These are phyloP conservation scores for Prionailurus viverrinus DNA, from an alignment of 2,113 vertebrate species.

Conservation along the genomic window DNA sequence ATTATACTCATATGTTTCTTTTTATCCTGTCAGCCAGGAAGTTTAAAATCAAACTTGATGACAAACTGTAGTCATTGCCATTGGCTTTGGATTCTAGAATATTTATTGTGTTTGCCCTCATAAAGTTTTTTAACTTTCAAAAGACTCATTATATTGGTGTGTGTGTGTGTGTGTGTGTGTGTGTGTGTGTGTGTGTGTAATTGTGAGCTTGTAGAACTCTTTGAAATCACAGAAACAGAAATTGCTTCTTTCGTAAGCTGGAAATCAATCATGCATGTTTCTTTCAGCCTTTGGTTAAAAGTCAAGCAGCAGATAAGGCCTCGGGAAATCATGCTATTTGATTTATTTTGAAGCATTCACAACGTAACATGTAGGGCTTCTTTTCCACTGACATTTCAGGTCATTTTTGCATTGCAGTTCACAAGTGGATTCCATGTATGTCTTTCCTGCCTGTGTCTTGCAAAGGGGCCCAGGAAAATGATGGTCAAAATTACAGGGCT, in stretches of 20 bases:
- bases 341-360: neutral
- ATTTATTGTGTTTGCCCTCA: constrained; percentile 11
- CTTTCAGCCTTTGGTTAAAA: neutral
- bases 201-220: neutral
- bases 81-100: neutral
- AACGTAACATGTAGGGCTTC: neutral
- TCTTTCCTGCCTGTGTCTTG: neutral
- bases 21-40: neutral
- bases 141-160: neutral
- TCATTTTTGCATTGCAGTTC: neutral
- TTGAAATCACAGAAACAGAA: neutral
- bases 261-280: neutral
- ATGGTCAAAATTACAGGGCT: neutral
- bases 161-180: neutral
- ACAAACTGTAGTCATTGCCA: neutral
- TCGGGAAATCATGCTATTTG: neutral
- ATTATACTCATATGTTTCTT: neutral
- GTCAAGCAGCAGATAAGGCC: neutral
- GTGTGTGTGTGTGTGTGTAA: neutral
- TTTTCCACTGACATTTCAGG: neutral
- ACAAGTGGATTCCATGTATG: neutral
- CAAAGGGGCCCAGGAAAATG: neutral
- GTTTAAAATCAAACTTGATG: constrained; percentile 29
- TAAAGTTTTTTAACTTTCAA: neutral
- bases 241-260: neutral